phyloP scores from a whole-genome alignment of 2,113 vertebrate genomes.

The Mesoclemmys tuberculata region DNA sequence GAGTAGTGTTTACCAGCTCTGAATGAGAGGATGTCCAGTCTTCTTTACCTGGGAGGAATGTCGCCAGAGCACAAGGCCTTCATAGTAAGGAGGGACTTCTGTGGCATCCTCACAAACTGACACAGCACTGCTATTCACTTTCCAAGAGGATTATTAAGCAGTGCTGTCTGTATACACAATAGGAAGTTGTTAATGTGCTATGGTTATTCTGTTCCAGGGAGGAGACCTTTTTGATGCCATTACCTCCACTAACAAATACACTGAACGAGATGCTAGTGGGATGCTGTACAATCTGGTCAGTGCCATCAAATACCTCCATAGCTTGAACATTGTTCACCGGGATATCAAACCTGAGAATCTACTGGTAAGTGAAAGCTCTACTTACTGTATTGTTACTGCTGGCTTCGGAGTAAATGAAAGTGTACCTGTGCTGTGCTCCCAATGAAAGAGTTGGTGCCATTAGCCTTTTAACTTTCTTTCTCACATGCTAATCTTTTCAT shows the following conservation, averaged over 20 bases:
- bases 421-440: background rate
- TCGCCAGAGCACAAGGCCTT: background rate
- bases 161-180: background rate
- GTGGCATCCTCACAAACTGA: background rate
- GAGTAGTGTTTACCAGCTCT: background rate
- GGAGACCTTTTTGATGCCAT: constrained; percentile 99
- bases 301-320: constrained; percentile 97
- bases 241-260: constrained; percentile 98
- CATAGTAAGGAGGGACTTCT: background rate
- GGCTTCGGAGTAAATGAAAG: background rate
- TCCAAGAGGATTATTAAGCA: background rate
- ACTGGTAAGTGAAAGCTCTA: constrained; percentile 83
- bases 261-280: constrained; percentile 94
- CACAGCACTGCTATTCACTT: background rate
- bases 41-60: background rate
- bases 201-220: constrained; percentile 82
- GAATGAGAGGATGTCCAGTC: background rate
- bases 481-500: background rate
- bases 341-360: constrained; percentile 99
- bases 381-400: background rate
- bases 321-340: constrained; percentile 95
- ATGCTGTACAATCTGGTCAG: constrained; percentile 98
- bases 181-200: constrained; percentile 21
- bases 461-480: background rate
- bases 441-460: background rate